Evolutionary conservation across 2,113 vertebrate species (phyloP).

Genomic region (Hippocampus mohnikei): DNA sequence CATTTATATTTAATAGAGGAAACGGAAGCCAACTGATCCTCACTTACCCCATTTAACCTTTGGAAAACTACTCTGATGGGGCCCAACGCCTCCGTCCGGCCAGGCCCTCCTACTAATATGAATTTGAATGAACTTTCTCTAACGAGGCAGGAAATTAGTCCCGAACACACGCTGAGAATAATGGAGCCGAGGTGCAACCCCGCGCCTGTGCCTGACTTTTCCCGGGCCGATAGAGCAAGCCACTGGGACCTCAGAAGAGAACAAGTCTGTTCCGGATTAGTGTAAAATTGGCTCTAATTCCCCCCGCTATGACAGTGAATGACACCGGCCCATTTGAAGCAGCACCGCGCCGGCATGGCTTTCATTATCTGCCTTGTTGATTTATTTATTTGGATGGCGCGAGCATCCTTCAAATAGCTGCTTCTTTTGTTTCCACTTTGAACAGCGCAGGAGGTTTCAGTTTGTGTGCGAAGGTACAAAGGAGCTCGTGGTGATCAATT

Average conservation of each 20-base stretch:
- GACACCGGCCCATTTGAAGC: conserved; percentile 65
- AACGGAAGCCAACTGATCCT: neutral
- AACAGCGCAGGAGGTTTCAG: conserved; percentile 35
- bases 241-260: conserved; percentile 28
- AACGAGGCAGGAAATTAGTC: neutral
- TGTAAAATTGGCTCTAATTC: conserved; percentile 63
- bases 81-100: neutral
- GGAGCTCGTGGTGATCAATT: conserved; percentile 5
- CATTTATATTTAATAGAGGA: neutral
- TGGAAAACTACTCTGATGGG: neutral
- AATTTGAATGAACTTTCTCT: neutral
- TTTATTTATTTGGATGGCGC: conserved; percentile 68
- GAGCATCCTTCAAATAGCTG: conserved; percentile 52
- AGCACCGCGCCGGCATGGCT: conserved; percentile 58
- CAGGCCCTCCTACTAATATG: neutral
- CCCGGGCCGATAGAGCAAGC: conserved; percentile 34
- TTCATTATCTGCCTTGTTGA: conserved; percentile 62
- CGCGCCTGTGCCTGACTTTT: conserved; percentile 22
- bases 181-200: conserved; percentile 11
- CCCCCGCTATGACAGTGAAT: conserved; percentile 54
- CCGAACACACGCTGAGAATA: neutral
- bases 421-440: conserved; percentile 37
- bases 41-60: neutral
- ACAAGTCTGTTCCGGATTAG: conserved; percentile 65
- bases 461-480: conserved; percentile 30